phyloP scores from a whole-genome alignment of 2,113 vertebrate genomes.

The Mastomys coucha region DNA sequence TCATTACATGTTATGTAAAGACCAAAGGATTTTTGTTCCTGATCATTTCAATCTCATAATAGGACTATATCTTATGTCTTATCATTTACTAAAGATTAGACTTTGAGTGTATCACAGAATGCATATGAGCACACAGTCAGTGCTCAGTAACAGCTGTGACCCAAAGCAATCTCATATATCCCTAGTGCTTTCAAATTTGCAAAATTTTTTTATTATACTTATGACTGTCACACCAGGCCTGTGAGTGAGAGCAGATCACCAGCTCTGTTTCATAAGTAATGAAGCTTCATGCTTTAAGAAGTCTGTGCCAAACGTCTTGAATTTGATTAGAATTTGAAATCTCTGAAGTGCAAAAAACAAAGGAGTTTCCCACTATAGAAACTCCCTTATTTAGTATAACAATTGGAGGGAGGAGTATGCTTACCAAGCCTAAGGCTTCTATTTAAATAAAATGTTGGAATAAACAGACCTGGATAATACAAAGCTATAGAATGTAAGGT shows the following conservation, averaged over 20 bases:
- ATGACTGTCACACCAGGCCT: background rate
- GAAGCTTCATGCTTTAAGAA: background rate
- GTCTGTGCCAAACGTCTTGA: background rate
- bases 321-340: background rate
- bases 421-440: background rate
- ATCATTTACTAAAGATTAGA: background rate
- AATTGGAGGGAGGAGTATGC: background rate
- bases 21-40: background rate
- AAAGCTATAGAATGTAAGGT: background rate
- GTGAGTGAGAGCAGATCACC: background rate
- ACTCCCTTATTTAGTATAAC: background rate
- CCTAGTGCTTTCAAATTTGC: background rate
- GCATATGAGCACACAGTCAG: background rate
- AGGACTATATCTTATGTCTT: background rate
- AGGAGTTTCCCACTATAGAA: background rate
- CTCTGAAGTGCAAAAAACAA: background rate
- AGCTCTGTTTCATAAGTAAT: background rate
- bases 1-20: background rate
- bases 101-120: background rate
- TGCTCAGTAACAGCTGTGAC: background rate
- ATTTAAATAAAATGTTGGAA: conserved; percentile 29
- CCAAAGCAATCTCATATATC: background rate
- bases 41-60: background rate
- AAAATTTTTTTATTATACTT: background rate
- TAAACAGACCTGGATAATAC: background rate